Evolutionary conservation across 2,888 invertebrate species (phyloP), one percentile per base, ranked within the genome.

Genomic region (Amiota mariae): DNA sequence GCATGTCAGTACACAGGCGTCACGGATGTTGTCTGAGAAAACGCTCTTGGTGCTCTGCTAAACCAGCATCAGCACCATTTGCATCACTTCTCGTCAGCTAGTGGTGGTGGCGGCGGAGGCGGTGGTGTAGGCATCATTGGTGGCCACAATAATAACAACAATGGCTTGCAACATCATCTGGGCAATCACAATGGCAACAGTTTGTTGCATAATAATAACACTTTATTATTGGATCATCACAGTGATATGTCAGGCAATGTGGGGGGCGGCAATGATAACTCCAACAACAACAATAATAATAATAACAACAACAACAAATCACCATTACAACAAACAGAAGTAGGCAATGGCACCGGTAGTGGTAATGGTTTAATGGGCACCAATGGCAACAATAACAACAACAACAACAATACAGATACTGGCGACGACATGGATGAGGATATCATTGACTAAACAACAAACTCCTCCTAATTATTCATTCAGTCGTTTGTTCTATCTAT

Each of bases 1-100:
- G 94, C 95, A 78, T 95, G 95, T 89, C 94, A 94, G 90, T 94
- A 94, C 89, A 94, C 93, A 76, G 92, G 93, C 80, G 93, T 93
- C 68, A 93, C 93, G 73, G 92, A 94, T 88, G 92, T 93, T 89
- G 94, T 94, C 92, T 94, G 94, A 94, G 94, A 93, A 89, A 93
- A 94, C 93, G 93, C 92, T 89, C 91, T 92, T 91, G 93, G 90
- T 87, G 89, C 89, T 91, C 91, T 93, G 91, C 92, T 92, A 90
- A 90, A 90, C 82, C 90, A 90, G 86, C 90, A 90, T 80, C 90
- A 90, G 84, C 89, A 89, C 82, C 89, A 89, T 79, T 87, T 89
- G 81, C 89, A 89, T 82, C 89, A 89, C 76, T 88, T 88, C 79
- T 82, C 85, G 72, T 77, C 81, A 77, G 81, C 78, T 72, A 78